A percentile compares a stretch with the other conserved stretches of the same genome.
Conservation (phyloP, 2,113 vertebrate genomes). For the Caretta caretta region DNA sequence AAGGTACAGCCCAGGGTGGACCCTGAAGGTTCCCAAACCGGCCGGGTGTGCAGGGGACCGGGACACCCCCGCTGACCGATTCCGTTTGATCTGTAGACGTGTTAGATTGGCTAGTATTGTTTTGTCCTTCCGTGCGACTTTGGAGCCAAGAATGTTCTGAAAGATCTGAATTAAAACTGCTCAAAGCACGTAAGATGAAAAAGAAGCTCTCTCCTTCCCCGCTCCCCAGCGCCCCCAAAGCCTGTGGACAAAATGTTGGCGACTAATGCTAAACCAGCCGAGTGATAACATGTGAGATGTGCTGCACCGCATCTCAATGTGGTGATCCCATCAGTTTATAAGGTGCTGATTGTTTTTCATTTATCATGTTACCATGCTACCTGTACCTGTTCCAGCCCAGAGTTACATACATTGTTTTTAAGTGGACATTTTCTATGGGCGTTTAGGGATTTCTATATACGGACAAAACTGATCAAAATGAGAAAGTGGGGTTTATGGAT, state of each 20-base stretch:
- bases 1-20: not conserved
- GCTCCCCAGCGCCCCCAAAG: not conserved
- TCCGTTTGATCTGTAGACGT: not conserved
- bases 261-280: not conserved
- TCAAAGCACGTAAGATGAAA: not conserved
- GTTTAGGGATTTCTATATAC: fast-evolving
- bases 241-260: not conserved
- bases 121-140: not conserved
- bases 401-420: not conserved
- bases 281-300: fast-evolving
- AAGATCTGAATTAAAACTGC: not conserved
- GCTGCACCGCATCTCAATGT: not conserved
- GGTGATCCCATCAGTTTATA: not conserved
- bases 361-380: not conserved
- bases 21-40: not conserved
- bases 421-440: fast-evolving
- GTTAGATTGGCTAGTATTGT: not conserved
- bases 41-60: not conserved
- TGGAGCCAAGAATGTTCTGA: not conserved
- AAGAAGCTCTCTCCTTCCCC: not conserved
- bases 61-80: not conserved
- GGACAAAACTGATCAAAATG: not conserved
- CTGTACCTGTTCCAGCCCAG: not conserved
- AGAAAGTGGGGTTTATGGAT: not conserved
- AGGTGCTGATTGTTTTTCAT: not conserved